Base-by-base conservation (phyloP, 2,888 invertebrate species). In the Volucella zonaria region DNA sequence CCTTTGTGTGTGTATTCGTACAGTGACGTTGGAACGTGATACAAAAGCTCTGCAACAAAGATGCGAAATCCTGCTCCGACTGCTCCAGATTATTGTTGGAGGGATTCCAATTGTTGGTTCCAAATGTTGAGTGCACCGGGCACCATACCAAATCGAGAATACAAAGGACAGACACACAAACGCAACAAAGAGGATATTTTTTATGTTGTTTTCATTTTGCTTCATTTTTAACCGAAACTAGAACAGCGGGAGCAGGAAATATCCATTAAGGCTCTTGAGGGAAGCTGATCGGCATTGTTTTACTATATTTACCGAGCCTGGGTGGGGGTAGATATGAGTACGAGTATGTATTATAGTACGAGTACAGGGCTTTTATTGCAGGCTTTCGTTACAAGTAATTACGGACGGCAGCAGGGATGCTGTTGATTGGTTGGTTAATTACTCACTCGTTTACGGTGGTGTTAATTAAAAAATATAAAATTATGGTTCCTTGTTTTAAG, bases 341-440 rank as follows among this genome's bases (percentile, higher is more conserved):
- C 14, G 18, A 23, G 18, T 23, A 23, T 23, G 18, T 23, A 18
- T 18, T 18, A 1, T 18, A 23, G 31, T 31, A 31, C 31, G 6
- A 42, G 51, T 40, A 23, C 14, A 9, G 31, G 11, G 47, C 3
- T 43, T 9, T 8, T 18, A 43, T 40, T 1, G 18, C n/a, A 9
- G 64, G 12, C 40, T 40, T 51, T 52, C 40, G 11, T 66, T 66
- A 12, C 42, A 51, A 51, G 51, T 9, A 51, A 66, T 52, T 52
- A 66, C 18, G 51, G 18, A 1, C 18, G 52, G 42, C 51, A 52
- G 66, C 40, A 52, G 66, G 52, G 42, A 52, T 52, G 66, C 42
- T 38, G 38, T 40, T 66, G 66, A 51, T 51, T 66, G 66, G 66
- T 23, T 52, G 18, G 51, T 66, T 66, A 66, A 66, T 66, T 66